phyloP scores from a whole-genome alignment of 2,888 invertebrate species.

The Aelia acuminata region DNA sequence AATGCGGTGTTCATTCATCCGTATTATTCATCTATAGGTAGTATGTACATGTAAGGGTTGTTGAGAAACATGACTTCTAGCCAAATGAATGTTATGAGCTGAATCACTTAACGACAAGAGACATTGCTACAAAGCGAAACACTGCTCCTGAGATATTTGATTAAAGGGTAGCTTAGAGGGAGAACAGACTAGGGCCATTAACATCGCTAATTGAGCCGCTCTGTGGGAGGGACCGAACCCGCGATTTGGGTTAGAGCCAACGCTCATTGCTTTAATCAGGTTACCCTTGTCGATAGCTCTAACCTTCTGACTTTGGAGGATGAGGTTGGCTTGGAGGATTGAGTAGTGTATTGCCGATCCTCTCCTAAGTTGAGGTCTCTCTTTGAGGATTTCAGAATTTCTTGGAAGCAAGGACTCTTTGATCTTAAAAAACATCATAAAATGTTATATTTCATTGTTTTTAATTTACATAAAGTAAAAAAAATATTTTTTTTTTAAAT shows the following conservation, averaged over 20 bases:
- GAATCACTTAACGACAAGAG: neutral
- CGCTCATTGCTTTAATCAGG: slow-evolving; percentile 21
- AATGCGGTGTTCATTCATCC: neutral
- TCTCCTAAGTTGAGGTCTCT: neutral
- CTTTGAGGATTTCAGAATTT: too few species aligned
- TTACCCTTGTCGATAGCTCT: slow-evolving; percentile 15
- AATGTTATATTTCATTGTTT: too few species aligned
- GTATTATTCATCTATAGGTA: too few species aligned
- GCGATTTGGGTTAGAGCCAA: neutral
- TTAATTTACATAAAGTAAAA: too few species aligned
- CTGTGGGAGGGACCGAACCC: neutral
- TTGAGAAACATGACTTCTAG: neutral
- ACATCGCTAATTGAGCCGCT: slow-evolving; percentile 28
- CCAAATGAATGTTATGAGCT: neutral
- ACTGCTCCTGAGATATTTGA: neutral
- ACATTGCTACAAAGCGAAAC: neutral
- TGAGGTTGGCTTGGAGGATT: too few species aligned
- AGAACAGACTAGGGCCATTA: slow-evolving; percentile 5
- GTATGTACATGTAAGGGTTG: neutral
- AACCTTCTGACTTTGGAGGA: neutral
- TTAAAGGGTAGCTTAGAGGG: neutral
- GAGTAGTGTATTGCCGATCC: too few species aligned
- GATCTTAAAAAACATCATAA: too few species aligned
- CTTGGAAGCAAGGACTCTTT: too few species aligned
- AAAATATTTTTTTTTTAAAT: too few species aligned